phyloP scores from a whole-genome alignment of 1,140 invertebrate species.

The Drosophila equinoxialis region DNA sequence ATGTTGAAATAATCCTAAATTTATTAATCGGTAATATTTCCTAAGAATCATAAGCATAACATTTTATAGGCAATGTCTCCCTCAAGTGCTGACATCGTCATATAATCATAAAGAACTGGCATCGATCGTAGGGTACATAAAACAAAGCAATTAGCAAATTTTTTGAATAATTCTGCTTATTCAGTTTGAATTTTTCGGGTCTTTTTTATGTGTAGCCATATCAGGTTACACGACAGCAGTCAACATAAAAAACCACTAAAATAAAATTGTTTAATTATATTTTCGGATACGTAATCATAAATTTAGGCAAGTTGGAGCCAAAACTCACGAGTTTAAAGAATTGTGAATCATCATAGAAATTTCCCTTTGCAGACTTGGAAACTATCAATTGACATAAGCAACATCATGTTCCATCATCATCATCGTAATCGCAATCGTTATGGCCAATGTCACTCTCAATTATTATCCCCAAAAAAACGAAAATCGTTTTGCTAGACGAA shows the following conservation, averaged over 20 bases:
- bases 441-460: slow-evolving; percentile 8
- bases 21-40: no score
- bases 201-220: not conserved
- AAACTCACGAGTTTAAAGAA: not conserved
- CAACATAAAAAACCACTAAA: not conserved
- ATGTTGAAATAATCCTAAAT: no score
- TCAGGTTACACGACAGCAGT: not conserved
- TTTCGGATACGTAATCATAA: not conserved
- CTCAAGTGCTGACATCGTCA: no score
- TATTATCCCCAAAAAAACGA: slow-evolving; percentile 12
- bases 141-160: not conserved
- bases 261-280: not conserved
- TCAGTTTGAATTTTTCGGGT: not conserved
- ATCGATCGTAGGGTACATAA: not conserved
- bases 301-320: not conserved
- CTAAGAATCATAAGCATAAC: not conserved
- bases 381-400: not conserved
- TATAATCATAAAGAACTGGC: not conserved
- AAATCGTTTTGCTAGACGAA: slow-evolving; percentile 7
- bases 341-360: not conserved
- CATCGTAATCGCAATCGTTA: not conserved
- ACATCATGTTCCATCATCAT: not conserved
- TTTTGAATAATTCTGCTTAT: slow-evolving; percentile 7
- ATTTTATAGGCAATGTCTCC: no score
- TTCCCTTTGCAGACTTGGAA: not conserved